These are phyloP conservation scores for Caenorhabditis sp. DNA, from an alignment of 2,888 invertebrate genomes.

Conservation along the genomic window DNA sequence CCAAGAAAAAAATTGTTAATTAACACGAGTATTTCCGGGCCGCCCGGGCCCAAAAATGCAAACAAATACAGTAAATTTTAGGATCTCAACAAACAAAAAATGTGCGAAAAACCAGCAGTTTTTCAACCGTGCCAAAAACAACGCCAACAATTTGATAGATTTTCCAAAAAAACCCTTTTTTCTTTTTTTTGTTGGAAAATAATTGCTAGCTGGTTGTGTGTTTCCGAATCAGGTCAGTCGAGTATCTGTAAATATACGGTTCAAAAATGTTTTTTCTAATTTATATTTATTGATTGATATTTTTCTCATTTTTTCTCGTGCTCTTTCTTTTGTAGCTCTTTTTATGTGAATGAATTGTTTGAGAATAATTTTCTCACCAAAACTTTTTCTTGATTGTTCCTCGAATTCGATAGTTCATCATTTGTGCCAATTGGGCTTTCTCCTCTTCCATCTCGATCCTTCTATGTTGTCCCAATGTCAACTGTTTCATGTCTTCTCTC, in stretches of 20 bases:
- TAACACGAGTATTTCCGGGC: too few relatives aligned
- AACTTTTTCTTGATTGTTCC: slow-evolving; percentile 12
- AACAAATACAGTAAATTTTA: background rate
- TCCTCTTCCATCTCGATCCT: slow-evolving; percentile 51
- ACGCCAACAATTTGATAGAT: background rate
- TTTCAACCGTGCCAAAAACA: background rate
- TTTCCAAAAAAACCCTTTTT: background rate
- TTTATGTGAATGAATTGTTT: background rate
- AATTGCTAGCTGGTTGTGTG: too few relatives aligned
- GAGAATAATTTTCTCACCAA: background rate
- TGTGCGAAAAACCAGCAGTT: background rate
- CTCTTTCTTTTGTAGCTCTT: background rate
- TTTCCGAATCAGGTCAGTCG: background rate
- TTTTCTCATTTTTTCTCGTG: background rate
- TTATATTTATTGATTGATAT: background rate
- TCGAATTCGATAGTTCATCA: background rate
- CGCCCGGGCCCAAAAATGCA: too few relatives aligned
- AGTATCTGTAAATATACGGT: background rate
- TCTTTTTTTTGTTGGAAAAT: background rate
- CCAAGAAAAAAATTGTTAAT: too few relatives aligned
- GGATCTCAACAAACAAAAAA: slow-evolving; percentile 1
- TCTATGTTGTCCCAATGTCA: slow-evolving; percentile 51
- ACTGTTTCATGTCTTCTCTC: slow-evolving; percentile 49
- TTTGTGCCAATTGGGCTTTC: slow-evolving; percentile 24
- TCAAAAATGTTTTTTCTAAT: too few relatives aligned